These are phyloP conservation scores for Pseudopodoces humilis DNA, from an alignment of 2,113 vertebrate species.

Conservation along the genomic window DNA sequence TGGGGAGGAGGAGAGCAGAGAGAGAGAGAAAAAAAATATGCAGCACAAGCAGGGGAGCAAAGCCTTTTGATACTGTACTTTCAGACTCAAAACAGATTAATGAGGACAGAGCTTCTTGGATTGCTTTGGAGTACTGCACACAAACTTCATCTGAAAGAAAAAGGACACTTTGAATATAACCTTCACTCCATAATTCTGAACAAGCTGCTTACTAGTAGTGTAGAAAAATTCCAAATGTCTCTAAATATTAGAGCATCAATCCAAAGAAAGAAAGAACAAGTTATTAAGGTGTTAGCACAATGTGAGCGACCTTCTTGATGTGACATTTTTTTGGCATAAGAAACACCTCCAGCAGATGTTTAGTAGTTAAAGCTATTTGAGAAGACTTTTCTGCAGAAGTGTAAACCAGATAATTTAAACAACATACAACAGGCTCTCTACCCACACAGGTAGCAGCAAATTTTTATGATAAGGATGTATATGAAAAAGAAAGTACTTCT, in stretches of 20 bases:
- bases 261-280: conserved; percentile 4
- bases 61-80: conserved; percentile 11
- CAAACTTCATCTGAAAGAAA: conserved; percentile 23
- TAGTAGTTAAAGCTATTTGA: background rate
- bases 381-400: background rate
- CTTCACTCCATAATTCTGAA: conserved; percentile 9
- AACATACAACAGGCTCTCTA: background rate
- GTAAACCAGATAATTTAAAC: background rate
- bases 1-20: background rate
- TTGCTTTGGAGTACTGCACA: conserved; percentile 6
- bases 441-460: background rate
- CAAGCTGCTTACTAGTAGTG: conserved; percentile 14
- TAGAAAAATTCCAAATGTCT: conserved; percentile 17
- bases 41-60: conserved; percentile 12
- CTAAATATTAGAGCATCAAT: conserved; percentile 6
- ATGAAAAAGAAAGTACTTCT: background rate
- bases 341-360: conserved; percentile 9
- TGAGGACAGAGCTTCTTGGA: background rate
- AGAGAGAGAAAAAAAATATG: background rate
- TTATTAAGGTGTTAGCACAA: conserved; percentile 41
- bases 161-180: conserved; percentile 45
- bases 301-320: conserved; percentile 23
- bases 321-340: conserved; percentile 17
- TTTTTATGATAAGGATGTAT: background rate
- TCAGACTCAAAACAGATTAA: conserved; percentile 8